A percentile compares a stretch with the other conserved stretches of the same genome.
Evolutionary conservation across 2,888 invertebrate genomes (phyloP).

Genomic region (Capitulum mitella): DNA sequence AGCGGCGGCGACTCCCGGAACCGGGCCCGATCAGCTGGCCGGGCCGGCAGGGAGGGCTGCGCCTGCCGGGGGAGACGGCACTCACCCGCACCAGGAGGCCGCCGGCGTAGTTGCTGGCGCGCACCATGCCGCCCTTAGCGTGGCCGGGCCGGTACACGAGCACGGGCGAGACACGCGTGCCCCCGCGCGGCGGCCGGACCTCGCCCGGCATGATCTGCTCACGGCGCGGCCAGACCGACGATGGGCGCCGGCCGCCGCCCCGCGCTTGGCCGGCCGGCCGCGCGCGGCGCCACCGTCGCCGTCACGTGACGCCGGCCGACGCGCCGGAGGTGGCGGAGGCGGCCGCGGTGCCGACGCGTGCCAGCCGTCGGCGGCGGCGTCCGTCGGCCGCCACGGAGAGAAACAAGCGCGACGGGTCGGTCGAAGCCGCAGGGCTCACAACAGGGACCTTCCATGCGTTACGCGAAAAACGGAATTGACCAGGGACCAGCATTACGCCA

Average conservation of each 20-base stretch:
- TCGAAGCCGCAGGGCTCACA: too few species aligned
- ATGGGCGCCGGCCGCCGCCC: background rate
- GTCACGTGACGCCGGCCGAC: constrained; percentile 21
- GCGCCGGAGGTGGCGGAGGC: too few species aligned
- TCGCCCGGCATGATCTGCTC: background rate
- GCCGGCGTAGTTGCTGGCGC: constrained; percentile 32
- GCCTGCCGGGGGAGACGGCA: constrained; percentile 30
- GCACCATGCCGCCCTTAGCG: constrained; percentile 28
- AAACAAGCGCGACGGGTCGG: too few species aligned
- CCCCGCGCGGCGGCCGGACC: background rate
- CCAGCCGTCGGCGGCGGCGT: too few species aligned
- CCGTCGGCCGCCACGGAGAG: too few species aligned
- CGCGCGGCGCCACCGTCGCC: constrained; percentile 29
- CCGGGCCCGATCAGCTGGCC: constrained; percentile 29
- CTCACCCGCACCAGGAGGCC: constrained; percentile 33
- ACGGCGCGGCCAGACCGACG: background rate
- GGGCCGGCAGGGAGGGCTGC: constrained; percentile 31
- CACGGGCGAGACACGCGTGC: background rate
- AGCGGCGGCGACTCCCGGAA: too few species aligned
- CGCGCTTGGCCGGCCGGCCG: constrained; percentile 5
- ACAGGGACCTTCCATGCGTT: too few species aligned
- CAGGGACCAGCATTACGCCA: too few species aligned
- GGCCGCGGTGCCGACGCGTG: too few species aligned
- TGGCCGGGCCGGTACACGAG: constrained; percentile 10
- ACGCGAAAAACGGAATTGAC: too few species aligned